Conservation (phyloP, 1,140 invertebrate genomes). For the Drosophila orosa region DNA sequence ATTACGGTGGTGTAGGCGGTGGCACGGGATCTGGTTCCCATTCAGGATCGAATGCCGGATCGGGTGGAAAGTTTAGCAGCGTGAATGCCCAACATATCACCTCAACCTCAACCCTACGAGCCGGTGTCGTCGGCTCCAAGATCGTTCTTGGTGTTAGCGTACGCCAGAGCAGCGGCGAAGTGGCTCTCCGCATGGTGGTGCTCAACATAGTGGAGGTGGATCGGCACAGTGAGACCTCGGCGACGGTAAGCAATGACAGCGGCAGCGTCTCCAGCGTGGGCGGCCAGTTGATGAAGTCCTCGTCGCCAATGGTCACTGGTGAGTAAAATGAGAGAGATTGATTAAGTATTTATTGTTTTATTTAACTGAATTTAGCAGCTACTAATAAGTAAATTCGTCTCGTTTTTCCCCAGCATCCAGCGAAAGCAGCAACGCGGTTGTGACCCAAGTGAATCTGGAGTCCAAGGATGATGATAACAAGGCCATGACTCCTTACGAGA, state of each 20-base stretch:
- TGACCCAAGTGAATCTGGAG: slow-evolving; percentile 64
- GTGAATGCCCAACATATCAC: slow-evolving; percentile 71
- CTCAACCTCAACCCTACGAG: slow-evolving; percentile 79
- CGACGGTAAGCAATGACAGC: slow-evolving; percentile 67
- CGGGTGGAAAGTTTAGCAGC: slow-evolving; percentile 51
- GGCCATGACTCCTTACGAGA: slow-evolving; percentile 71
- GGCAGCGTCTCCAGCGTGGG: slow-evolving; percentile 66
- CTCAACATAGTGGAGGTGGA: slow-evolving; percentile 76
- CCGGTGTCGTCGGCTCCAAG: slow-evolving; percentile 78
- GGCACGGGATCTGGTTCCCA: slow-evolving; percentile 35
- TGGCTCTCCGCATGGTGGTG: slow-evolving; percentile 76
- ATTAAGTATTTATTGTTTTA: background rate
- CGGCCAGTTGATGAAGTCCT: slow-evolving; percentile 65
- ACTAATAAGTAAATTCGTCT: background rate
- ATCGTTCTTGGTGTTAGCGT: slow-evolving; percentile 76
- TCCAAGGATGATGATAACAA: slow-evolving; percentile 80
- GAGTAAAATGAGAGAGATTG: slow-evolving; percentile 36
- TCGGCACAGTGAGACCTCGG: slow-evolving; percentile 58
- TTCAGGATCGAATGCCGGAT: slow-evolving; percentile 18
- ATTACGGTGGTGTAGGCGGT: slow-evolving; percentile 44
- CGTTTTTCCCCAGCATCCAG: slow-evolving; percentile 33
- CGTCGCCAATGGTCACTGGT: slow-evolving; percentile 65
- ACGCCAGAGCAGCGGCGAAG: slow-evolving; percentile 73
- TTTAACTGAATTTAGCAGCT: background rate
- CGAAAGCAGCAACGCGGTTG: slow-evolving; percentile 52